Percentiles rank a stretch among this genome's conserved stretches.
phyloP scores from a whole-genome alignment of 2,888 invertebrate genomes.

The Folsomia candida region DNA sequence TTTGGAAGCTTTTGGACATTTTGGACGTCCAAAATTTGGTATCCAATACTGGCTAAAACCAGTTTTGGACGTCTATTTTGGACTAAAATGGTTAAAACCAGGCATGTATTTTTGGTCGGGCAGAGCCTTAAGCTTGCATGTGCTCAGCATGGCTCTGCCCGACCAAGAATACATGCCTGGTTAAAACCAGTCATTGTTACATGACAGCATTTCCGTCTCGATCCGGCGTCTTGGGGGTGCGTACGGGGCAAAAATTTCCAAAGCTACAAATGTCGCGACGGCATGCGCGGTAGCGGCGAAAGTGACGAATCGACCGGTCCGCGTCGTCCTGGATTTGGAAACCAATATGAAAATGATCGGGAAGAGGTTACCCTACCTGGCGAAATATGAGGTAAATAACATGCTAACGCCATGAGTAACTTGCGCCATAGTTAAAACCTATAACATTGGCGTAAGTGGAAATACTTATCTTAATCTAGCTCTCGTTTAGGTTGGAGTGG shows the following conservation, averaged over 20 bases:
- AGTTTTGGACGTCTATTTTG: too few relatives aligned
- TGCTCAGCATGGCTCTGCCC: too few relatives aligned
- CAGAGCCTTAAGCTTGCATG: too few relatives aligned
- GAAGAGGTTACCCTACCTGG: constrained; percentile 63
- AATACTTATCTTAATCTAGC: neutral
- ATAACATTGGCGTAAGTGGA: neutral
- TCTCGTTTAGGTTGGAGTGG: constrained; percentile 43
- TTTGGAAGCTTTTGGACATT: too few relatives aligned
- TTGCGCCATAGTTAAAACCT: neutral
- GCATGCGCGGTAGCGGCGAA: constrained; percentile 70
- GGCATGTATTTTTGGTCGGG: too few relatives aligned
- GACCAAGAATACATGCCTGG: too few relatives aligned
- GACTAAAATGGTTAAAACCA: too few relatives aligned
- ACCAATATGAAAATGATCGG: constrained; percentile 70
- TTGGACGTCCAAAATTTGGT: too few relatives aligned
- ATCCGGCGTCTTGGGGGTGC: constrained; percentile 76
- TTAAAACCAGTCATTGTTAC: too few relatives aligned
- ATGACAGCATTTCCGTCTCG: constrained; percentile 65
- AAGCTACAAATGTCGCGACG: constrained; percentile 61
- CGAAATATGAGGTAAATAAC: constrained; percentile 63
- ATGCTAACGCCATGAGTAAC: neutral
- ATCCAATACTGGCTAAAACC: too few relatives aligned
- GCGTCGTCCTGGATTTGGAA: constrained; percentile 69
- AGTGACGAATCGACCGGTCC: constrained; percentile 66
- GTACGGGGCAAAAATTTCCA: constrained; percentile 74